Evolutionary conservation across 2,113 vertebrate species (phyloP), one percentile per base, ranked within the genome.

Genomic region (Monopterus albus): DNA sequence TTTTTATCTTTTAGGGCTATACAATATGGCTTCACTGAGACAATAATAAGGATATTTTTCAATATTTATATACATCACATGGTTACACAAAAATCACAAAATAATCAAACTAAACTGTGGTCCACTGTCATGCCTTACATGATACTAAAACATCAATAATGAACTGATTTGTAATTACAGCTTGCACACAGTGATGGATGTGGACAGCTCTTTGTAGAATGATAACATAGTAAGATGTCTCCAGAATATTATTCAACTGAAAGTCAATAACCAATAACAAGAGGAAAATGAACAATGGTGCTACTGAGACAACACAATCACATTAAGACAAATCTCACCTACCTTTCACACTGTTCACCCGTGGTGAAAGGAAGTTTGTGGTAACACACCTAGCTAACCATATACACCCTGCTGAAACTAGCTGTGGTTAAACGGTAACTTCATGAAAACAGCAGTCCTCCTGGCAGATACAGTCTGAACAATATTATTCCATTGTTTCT

Each of bases 301-400:
- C n/a, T n/a, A n/a, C n/a, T n/a, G n/a, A n/a, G n/a, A n/a, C n/a
- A n/a, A n/a, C n/a, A n/a, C n/a, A n/a, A n/a, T n/a, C n/a, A n/a
- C n/a, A n/a, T n/a, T n/a, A n/a, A n/a, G n/a, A n/a, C n/a, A n/a
- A n/a, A n/a, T n/a, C n/a, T n/a, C n/a, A n/a, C n/a, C n/a, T n/a
- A n/a, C n/a, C n/a, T n/a, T n/a, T n/a, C n/a, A n/a, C n/a, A n/a
- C n/a, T n/a, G n/a, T n/a, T n/a, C n/a, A n/a, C n/a, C n/a, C n/a
- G n/a, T n/a, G 50, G 17, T 52, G 52, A 62, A 55, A 60, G 31
- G 57, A 57, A 74, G 47, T 47, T 21, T n/a, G n/a, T n/a, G n/a
- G n/a, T n/a, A n/a, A n/a, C n/a, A n/a, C n/a, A n/a, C n/a, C n/a
- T n/a, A n/a, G n/a, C n/a, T 21, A 58, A 55, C 29, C 12, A 35